A percentile compares a stretch with the other conserved stretches of the same genome.
Conservation (phyloP, 2,113 vertebrate species). For the Lutjanus erythropterus region DNA sequence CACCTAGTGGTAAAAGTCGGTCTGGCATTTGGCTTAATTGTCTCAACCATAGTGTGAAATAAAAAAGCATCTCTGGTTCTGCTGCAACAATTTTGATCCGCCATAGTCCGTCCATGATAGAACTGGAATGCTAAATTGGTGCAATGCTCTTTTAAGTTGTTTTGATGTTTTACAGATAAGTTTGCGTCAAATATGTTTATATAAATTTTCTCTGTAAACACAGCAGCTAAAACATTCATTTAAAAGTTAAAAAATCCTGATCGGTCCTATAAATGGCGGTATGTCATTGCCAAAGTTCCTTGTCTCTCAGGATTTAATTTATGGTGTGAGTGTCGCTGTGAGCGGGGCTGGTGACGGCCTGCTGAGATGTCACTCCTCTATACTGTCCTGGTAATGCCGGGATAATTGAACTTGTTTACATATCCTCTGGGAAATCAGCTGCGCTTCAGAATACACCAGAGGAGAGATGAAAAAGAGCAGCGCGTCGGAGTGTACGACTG, state of each 20-base stretch:
- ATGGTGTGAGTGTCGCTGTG: conserved; percentile 33
- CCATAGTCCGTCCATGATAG: background rate
- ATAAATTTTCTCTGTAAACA: background rate
- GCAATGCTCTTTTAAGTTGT: background rate
- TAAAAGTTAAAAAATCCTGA: background rate
- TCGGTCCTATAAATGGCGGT: conserved; percentile 39
- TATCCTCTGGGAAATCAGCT: conserved; percentile 84
- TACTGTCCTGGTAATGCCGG: conserved; percentile 70
- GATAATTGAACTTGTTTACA: conserved; percentile 84
- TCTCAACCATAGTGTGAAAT: background rate
- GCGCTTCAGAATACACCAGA: conserved; percentile 72
- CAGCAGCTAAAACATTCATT: background rate
- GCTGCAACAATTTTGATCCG: background rate
- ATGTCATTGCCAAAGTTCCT: conserved; percentile 27
- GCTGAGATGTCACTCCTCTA: conserved; percentile 70
- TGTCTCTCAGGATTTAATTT: conserved; percentile 48
- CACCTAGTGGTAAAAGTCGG: too few relatives aligned
- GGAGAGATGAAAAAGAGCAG: conserved; percentile 59
- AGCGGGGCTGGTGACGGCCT: conserved; percentile 41
- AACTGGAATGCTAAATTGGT: background rate
- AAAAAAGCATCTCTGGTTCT: background rate
- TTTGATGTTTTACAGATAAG: background rate
- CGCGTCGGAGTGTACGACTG: conserved; percentile 25
- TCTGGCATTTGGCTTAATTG: too few relatives aligned
- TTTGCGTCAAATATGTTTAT: background rate